These are phyloP conservation scores for Drosophila murphyi DNA, from an alignment of 1,140 invertebrate species.

Conservation along the genomic window DNA sequence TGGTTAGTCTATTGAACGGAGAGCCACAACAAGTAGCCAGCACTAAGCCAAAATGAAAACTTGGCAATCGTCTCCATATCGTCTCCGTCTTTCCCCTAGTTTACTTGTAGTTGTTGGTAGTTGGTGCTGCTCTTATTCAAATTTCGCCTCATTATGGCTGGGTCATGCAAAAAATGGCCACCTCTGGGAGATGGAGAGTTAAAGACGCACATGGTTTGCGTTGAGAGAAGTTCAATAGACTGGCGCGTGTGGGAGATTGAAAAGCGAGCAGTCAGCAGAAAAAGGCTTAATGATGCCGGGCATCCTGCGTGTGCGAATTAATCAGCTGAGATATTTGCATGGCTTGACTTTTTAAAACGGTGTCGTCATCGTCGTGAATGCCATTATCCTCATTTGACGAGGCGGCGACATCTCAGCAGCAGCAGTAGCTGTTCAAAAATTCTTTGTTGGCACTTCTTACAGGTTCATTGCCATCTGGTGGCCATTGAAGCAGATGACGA, in stretches of 20 bases:
- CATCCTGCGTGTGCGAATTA: conserved; percentile 79
- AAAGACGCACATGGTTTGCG: conserved; percentile 39
- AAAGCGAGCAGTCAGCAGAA: conserved; percentile 78
- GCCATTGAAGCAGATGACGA: conserved; percentile 96
- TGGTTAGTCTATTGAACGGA: conserved; percentile 44
- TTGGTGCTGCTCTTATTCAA: conserved; percentile 66
- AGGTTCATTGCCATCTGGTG: conserved; percentile 98
- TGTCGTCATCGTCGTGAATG: conserved; percentile 72
- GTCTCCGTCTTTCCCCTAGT: no score
- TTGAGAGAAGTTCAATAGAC: conserved; percentile 64
- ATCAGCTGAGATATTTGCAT: conserved; percentile 80
- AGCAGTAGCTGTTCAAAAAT: conserved; percentile 49
- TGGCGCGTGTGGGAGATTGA: conserved; percentile 53
- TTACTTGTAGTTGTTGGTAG: conserved; percentile 24
- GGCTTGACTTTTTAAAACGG: conserved; percentile 40
- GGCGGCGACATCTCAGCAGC: conserved; percentile 33
- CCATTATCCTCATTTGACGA: conserved; percentile 63
- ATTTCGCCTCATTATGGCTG: conserved; percentile 77
- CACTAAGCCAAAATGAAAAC: conserved; percentile 79
- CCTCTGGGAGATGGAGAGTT: neutral
- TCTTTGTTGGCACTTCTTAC: conserved; percentile 85
- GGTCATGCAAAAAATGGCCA: conserved; percentile 39
- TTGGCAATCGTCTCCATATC: conserved; percentile 22
- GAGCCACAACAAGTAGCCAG: conserved; percentile 58
- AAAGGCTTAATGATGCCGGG: conserved; percentile 74